phyloP scores from a whole-genome alignment of 1,140 invertebrate species.

The Panagrolaimus sp. region DNA sequence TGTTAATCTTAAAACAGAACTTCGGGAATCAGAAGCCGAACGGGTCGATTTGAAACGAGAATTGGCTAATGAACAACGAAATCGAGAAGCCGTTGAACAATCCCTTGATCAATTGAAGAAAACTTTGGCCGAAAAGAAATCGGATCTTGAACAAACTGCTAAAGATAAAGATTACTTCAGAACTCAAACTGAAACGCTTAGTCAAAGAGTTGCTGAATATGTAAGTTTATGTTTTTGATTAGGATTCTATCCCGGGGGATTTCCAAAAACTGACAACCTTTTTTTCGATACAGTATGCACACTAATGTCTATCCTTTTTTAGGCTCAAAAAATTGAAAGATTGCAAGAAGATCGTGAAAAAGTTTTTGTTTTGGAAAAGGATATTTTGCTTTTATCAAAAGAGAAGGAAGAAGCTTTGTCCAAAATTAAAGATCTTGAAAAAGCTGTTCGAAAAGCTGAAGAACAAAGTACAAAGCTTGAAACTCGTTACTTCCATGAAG shows the following conservation, averaged over 20 bases:
- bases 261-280: too few species aligned
- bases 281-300: too few species aligned
- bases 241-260: too few species aligned
- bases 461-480: background rate
- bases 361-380: background rate
- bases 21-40: background rate
- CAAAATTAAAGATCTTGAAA: background rate
- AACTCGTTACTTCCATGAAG: background rate
- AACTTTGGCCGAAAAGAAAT: constrained; percentile 1
- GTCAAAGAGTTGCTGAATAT: background rate
- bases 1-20: too few species aligned
- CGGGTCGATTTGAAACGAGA: background rate
- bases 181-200: background rate
- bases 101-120: background rate
- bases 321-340: background rate
- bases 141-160: background rate
- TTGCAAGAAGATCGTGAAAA: background rate
- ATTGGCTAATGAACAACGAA: constrained; percentile 4
- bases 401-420: background rate
- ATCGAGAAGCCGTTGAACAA: background rate
- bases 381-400: background rate
- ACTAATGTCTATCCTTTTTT: too few species aligned
- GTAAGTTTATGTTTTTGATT: too few species aligned
- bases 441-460: background rate
- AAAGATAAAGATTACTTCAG: background rate